Base-by-base conservation (phyloP, 2,113 vertebrate genomes). In the Ammospiza nelsoni region DNA sequence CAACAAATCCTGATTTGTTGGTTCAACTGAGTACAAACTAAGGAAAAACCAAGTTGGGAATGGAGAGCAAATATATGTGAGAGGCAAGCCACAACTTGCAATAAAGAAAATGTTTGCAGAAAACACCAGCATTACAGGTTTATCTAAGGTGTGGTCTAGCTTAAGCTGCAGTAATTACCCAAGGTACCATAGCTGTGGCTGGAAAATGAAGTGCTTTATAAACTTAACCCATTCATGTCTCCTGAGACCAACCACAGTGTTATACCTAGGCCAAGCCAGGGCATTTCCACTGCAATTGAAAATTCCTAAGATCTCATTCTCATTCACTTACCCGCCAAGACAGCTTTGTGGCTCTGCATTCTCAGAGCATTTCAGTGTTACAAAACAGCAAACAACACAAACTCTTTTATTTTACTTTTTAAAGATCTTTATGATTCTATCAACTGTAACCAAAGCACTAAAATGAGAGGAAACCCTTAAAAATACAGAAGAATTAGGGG, bases 61-160 rank as follows among this genome's bases (percentile, higher is more conserved):
- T 96, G 96, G 88, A 97, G 94, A 94, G 89, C 97, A 98, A 98
- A 98, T 98, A 97, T 96, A 97, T 61, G 93, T 92, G 92, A 94
- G 97, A 97, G 98, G 98, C 99, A 99, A 98, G 99, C 98, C 97
- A 95, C 96, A 96, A 98, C 99, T 98, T 99, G 99, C 97, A 98
- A 96, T 94, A 92, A 97, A 97, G 98, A 98, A 98, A 98, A 98
- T 98, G 98, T 99, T 99, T 99, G 98, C 98, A 98, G 98, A 99
- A 98, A 98, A 98, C 68, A 95, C 97, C 96, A 97, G 99, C 98
- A 98, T 98, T 99, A 98, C 98, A 98, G 98, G 98, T 99, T 99
- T 99, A 98, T 98, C 98, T 98, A 99, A 99, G 99, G 99, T 98
- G 99, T 99, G 99, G 98, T 98, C 98, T 98, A 95, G 97, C 98